Base-by-base conservation (phyloP, 1,140 invertebrate species). In the Nautilus pompilius region DNA sequence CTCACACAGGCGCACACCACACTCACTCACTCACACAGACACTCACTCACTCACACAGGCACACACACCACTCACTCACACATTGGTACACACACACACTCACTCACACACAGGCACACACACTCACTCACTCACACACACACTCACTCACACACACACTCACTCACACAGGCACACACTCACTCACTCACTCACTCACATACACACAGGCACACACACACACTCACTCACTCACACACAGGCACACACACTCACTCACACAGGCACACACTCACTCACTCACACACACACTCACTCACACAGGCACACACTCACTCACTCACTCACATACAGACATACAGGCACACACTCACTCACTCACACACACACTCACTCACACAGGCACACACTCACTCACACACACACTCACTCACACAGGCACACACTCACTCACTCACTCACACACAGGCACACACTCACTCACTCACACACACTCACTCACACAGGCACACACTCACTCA, bases 231-330 rank as follows among this genome's bases (percentile, higher is more conserved):
- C 71, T 65, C 71, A 76, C 73, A 74, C 68, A 71, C 71, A 75
- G 65, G 71, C 66, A 73, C 71, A 74, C 71, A 69, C 69, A 75
- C 71, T 67, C 71, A 77, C 71, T 69, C 71, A 72, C 71, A 69
- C 74, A 77, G 61, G 66, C 66, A 76, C 69, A 66, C 68, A 71
- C 61, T 72, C 68, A 69, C 65, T 69, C 68, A 68, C 68, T 62
- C 66, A 69, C 68, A 72, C 66, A 69, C 66, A 58, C 61, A 74
- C 71, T 67, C 60, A 66, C 60, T 69, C 71, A 71, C 68, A 68
- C 71, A 74, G 68, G 69, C 71, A 72, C 65, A 74, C 65, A 70
- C 67, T 62, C 69, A 73, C 69, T 63, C 73, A 74, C 66, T 70
- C 70, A 67, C 73, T 72, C 69, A 74, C 63, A 67, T 15, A 24